phyloP scores from a whole-genome alignment of 2,888 invertebrate species.

The Subacronicta megacephala region DNA sequence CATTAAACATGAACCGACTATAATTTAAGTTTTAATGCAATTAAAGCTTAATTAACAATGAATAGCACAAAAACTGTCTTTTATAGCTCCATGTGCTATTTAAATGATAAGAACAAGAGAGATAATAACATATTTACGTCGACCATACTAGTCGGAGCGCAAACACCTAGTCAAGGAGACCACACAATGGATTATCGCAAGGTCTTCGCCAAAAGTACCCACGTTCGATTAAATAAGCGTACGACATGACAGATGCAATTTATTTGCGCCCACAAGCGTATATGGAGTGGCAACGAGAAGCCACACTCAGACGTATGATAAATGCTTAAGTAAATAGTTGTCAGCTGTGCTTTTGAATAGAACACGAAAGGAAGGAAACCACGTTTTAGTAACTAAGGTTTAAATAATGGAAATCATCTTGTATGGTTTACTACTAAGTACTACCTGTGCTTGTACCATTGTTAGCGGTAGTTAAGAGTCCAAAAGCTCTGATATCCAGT shows the following conservation, averaged over 20 bases:
- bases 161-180: constrained; percentile 67
- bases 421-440: too few relatives aligned
- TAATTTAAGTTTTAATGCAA: background rate
- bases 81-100: constrained; percentile 12
- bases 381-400: too few relatives aligned
- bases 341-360: background rate
- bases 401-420: too few relatives aligned
- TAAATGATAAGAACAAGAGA: constrained; percentile 39
- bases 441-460: too few relatives aligned
- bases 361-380: background rate
- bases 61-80: background rate
- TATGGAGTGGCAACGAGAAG: constrained; percentile 51
- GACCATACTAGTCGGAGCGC: constrained; percentile 53
- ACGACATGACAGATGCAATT: constrained; percentile 72
- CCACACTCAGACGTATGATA: constrained; percentile 27
- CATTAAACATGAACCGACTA: background rate
- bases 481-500: too few relatives aligned
- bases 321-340: constrained; percentile 17
- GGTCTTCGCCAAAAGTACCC: constrained; percentile 80
- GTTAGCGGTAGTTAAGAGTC: too few relatives aligned
- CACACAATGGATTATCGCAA: constrained; percentile 79
- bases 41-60: background rate
- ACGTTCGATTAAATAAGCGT: constrained; percentile 70
- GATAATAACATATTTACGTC: constrained; percentile 59
- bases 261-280: constrained; percentile 73